Base-by-base conservation (phyloP, 2,113 vertebrate species). In the Urocolius indicus region DNA sequence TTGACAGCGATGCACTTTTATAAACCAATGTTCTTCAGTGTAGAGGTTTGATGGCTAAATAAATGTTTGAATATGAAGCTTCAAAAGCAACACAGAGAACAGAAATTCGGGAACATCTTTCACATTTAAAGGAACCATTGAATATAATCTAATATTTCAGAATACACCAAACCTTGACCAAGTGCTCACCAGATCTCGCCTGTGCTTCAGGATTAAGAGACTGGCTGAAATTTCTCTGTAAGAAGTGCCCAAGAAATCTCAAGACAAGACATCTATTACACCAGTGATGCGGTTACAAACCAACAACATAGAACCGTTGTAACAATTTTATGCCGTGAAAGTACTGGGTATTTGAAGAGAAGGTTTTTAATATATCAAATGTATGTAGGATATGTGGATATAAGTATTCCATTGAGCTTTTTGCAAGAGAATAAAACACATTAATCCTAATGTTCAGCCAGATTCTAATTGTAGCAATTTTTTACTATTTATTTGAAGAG, bases 51-150 rank as follows among this genome's bases (percentile, higher is more conserved):
- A 52, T 61, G 49, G 57, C 51, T 90, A 66, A 95, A 90, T 49
- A 76, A 84, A 24, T 74, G 63, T 94, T 97, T 97, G 92, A 94
- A 84, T 86, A 89, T 4, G 6, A 52, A 87, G 48, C 62, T 97
- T 96, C 88, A 77, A 95, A 94, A 48, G 61, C n/a, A 84, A 34
- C 14, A 78, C 13, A 92, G 36, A 32, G 29, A 71, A 59, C 16
- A 84, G n/a, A 93, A 89, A 73, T 79, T 71, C 69, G 69, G 57
- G 80, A 87, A 75, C 16, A 68, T 80, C 41, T 65, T 75, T 51
- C 30, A 51, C 5, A 8, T 77, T 91, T 63, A 59, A 69, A 81
- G 18, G 63, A 88, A 63, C 7, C 8, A 54, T 8, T 82, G 54
- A 59, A 71, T 71, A 55, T n/a, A 8, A 21, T 79, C 5, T 81